These are phyloP conservation scores for Romanogobio albipinnatus DNA, from an alignment of 2,113 vertebrate genomes.

Conservation along the genomic window DNA sequence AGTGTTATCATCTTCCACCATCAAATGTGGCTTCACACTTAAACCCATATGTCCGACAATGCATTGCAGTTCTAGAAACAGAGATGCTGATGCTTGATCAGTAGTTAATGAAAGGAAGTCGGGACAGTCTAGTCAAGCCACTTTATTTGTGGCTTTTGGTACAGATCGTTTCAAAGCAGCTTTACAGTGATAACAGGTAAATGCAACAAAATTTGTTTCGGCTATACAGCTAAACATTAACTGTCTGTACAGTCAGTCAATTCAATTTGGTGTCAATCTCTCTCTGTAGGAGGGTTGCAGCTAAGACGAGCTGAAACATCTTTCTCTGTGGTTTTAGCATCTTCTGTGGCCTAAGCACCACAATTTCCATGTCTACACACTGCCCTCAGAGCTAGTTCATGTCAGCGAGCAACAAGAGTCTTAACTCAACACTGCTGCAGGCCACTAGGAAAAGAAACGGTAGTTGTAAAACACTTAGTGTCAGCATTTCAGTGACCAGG, in stretches of 20 bases:
- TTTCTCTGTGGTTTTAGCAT: background rate
- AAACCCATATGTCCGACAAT: background rate
- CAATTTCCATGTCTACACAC: background rate
- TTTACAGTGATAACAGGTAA: too few species aligned
- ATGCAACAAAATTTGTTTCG: background rate
- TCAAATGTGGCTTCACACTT: slow-evolving; percentile 28
- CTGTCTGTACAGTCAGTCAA: background rate
- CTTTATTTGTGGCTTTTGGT: too few species aligned
- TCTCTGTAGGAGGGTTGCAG: background rate
- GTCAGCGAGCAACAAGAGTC: background rate
- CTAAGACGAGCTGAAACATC: background rate
- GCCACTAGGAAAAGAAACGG: background rate
- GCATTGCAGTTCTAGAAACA: background rate
- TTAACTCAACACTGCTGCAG: background rate
- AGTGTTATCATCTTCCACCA: slow-evolving; percentile 1
- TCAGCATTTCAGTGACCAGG: background rate
- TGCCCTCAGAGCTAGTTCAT: background rate
- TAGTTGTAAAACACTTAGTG: background rate
- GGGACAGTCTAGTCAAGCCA: too few species aligned
- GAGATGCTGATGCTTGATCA: background rate
- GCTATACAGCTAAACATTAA: too few species aligned
- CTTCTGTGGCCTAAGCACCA: background rate
- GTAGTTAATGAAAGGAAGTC: background rate
- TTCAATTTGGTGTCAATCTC: background rate
- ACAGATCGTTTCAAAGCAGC: too few species aligned